These are phyloP conservation scores for Protonemura montana DNA, from an alignment of 2,888 invertebrate genomes.

Conservation along the genomic window DNA sequence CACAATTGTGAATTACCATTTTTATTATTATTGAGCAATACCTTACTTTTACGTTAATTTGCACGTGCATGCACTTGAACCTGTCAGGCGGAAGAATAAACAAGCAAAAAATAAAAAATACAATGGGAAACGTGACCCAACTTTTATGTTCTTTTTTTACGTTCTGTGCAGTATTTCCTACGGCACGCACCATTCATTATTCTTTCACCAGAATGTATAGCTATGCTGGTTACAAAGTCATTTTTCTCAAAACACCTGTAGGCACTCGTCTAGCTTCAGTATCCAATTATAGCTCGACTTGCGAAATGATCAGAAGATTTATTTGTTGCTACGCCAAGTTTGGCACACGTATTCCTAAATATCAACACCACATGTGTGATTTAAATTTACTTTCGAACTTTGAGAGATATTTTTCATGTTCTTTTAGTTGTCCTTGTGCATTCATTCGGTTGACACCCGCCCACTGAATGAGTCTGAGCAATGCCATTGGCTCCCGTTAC, in stretches of 20 bases:
- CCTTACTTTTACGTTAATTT: no score
- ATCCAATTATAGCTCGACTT: background rate
- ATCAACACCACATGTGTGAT: conserved; percentile 9
- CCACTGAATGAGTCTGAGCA: conserved; percentile 13
- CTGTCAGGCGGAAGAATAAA: no score
- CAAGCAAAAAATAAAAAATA: no score
- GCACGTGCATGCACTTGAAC: no score
- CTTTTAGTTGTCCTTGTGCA: conserved; percentile 19
- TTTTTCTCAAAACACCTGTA: background rate
- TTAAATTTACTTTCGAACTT: conserved; percentile 29
- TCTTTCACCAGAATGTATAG: background rate
- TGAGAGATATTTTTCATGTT: conserved; percentile 30
- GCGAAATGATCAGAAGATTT: background rate
- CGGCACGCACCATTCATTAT: background rate
- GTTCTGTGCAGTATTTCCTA: background rate
- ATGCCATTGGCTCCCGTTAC: conserved; percentile 18
- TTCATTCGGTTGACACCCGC: conserved; percentile 41
- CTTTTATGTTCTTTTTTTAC: no score
- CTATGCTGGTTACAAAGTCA: background rate
- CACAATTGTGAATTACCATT: no score
- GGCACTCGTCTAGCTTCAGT: background rate
- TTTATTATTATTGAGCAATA: no score
- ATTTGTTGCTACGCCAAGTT: background rate
- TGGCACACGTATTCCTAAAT: background rate
- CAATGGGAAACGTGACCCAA: no score